Percentiles rank a stretch among this genome's conserved stretches.
Evolutionary conservation across 1,140 invertebrate genomes (phyloP).

Genomic region (Papilio xuthus): DNA sequence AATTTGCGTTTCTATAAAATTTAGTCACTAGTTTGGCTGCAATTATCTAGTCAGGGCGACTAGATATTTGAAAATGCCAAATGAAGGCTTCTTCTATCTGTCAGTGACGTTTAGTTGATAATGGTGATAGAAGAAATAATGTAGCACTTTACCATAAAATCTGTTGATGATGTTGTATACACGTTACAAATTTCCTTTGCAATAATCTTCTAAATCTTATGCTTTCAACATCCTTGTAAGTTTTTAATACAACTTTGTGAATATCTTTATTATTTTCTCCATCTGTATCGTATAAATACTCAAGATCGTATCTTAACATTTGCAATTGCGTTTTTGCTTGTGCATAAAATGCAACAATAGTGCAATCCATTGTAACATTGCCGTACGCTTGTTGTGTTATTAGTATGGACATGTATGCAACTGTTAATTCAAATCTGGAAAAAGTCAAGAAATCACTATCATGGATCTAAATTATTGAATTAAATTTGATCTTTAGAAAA

Average conservation of each 20-base stretch:
- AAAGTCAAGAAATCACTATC: neutral
- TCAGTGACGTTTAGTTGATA: too few species aligned
- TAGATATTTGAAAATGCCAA: too few species aligned
- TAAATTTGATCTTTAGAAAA: too few species aligned
- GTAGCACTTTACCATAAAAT: slow-evolving; percentile 53
- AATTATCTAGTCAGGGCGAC: too few species aligned
- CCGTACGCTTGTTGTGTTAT: slow-evolving; percentile 62
- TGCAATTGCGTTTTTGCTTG: slow-evolving; percentile 61
- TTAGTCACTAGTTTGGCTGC: too few species aligned
- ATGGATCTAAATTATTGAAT: neutral
- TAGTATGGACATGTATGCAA: slow-evolving; percentile 52
- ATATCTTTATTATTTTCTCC: slow-evolving; percentile 4
- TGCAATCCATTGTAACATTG: slow-evolving; percentile 69
- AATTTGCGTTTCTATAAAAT: neutral
- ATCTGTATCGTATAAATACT: slow-evolving; percentile 51
- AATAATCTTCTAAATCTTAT: slow-evolving; percentile 38
- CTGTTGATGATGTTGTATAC: slow-evolving; percentile 56
- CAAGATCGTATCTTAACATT: slow-evolving; percentile 60
- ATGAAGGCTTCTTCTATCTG: too few species aligned
- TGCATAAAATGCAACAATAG: slow-evolving; percentile 61
- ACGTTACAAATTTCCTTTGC: slow-evolving; percentile 48
- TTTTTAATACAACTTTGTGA: neutral
- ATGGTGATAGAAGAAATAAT: neutral
- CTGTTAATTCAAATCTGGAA: slow-evolving; percentile 61
- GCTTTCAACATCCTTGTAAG: neutral